phyloP scores from a whole-genome alignment of 1,140 invertebrate species.

The Acromyrmex charruanus region DNA sequence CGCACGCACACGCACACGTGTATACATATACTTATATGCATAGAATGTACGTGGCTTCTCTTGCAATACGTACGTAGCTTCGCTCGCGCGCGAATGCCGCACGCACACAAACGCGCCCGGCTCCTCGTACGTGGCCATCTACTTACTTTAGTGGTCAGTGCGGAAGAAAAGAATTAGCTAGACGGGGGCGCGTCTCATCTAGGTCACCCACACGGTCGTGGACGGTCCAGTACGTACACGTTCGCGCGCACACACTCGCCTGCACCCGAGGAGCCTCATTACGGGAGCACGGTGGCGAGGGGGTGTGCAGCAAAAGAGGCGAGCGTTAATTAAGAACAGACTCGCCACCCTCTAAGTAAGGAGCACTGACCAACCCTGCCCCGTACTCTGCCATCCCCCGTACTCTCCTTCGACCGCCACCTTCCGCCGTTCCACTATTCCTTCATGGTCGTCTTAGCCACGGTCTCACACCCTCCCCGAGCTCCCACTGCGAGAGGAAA shows the following conservation, averaged over 20 bases:
- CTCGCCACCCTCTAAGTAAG: conserved; percentile 86
- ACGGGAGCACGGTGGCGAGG: conserved; percentile 82
- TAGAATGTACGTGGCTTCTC: conserved; percentile 6
- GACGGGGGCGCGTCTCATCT: conserved; percentile 86
- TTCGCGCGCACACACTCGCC: conserved; percentile 77
- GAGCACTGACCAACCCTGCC: conserved; percentile 83
- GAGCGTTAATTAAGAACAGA: conserved; percentile 87
- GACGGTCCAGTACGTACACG: conserved; percentile 65
- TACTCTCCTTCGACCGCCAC: conserved; percentile 61
- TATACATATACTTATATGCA: neutral
- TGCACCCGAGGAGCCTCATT: conserved; percentile 83
- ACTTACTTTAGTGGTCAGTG: conserved; percentile 86
- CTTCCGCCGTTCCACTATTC: conserved; percentile 66
- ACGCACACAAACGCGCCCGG: conserved; percentile 45
- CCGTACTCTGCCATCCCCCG: conserved; percentile 4
- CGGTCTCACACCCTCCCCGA: conserved; percentile 76
- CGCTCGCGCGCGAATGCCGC: conserved; percentile 15
- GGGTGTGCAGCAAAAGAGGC: conserved; percentile 86
- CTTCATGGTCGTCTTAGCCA: conserved; percentile 76
- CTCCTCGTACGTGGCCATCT: conserved; percentile 83
- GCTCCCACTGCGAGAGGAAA: conserved; percentile 67
- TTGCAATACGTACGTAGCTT: neutral
- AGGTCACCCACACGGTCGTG: conserved; percentile 82
- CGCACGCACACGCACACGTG: too few species aligned
- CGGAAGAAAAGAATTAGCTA: conserved; percentile 86